A percentile compares a stretch with the other conserved stretches of the same genome.
phyloP scores from a whole-genome alignment of 2,797 vertebrate genomes.

The Danio albolineatus region DNA sequence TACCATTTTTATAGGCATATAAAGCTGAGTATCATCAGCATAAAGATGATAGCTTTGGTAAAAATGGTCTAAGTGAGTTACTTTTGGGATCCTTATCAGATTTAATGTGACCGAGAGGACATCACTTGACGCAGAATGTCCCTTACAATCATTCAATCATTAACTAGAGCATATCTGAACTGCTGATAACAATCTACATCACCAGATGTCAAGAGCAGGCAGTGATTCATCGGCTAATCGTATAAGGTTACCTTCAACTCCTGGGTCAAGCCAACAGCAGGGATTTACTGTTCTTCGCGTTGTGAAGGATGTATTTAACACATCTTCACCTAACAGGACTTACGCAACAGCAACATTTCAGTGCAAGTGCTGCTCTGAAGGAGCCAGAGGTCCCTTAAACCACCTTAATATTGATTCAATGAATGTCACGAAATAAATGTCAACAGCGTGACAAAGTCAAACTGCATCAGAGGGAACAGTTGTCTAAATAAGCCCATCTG shows the following conservation, averaged over 20 bases:
- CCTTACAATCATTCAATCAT: conserved; percentile 21
- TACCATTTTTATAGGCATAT: too few relatives aligned
- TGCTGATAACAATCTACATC: conserved; percentile 28
- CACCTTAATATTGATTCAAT: neutral
- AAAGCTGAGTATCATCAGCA: too few relatives aligned
- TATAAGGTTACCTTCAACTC: neutral
- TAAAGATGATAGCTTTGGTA: too few relatives aligned
- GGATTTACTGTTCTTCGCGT: conserved; percentile 6
- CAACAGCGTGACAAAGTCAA: conserved; percentile 14
- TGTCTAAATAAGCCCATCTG: conserved; percentile 3
- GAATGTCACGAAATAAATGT: conserved; percentile 19
- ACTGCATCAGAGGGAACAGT: neutral
- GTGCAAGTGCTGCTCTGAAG: neutral
- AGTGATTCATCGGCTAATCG: conserved; percentile 14
- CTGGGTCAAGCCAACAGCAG: neutral
- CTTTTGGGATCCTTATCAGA: conserved; percentile 26
- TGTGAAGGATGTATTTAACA: conserved; percentile 1
- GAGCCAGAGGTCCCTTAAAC: conserved; percentile 8
- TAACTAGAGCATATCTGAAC: conserved; percentile 33
- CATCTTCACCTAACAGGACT: neutral
- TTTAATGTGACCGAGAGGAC: neutral
- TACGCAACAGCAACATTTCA: neutral
- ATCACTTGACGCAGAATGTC: conserved; percentile 21
- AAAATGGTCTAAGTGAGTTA: neutral
- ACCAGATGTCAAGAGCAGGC: conserved; percentile 31